Conservation (phyloP, 2,888 invertebrate species). For the Copidosoma aretas region DNA sequence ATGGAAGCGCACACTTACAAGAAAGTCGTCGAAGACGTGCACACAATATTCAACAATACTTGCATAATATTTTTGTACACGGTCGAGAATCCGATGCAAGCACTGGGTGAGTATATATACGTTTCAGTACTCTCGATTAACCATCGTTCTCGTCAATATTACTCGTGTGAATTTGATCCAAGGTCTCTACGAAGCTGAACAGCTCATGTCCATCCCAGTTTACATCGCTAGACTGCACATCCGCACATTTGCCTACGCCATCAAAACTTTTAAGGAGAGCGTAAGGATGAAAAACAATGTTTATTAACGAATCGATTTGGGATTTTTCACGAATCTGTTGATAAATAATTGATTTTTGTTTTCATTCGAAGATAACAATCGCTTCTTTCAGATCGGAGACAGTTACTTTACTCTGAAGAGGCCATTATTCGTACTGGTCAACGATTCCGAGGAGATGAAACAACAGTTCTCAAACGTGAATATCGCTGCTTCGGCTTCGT, state of each 20-base stretch:
- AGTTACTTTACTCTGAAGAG: constrained; percentile 55
- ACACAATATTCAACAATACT: constrained; percentile 57
- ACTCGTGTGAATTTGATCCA: background rate
- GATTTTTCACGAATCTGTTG: background rate
- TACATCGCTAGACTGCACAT: constrained; percentile 49
- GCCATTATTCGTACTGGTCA: constrained; percentile 57
- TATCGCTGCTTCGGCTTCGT: constrained; percentile 32
- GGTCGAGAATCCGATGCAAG: constrained; percentile 44
- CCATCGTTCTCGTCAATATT: too few species aligned
- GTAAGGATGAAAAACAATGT: background rate
- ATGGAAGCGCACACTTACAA: constrained; percentile 46
- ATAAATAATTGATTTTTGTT: background rate
- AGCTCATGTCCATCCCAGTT: constrained; percentile 45
- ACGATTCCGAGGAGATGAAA: constrained; percentile 51
- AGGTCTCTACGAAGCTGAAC: constrained; percentile 47
- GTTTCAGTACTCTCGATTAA: too few species aligned
- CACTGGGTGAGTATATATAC: constrained; percentile 47
- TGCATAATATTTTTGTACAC: constrained; percentile 57
- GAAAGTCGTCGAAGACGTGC: constrained; percentile 50
- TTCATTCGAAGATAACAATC: too few species aligned
- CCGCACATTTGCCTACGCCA: constrained; percentile 54
- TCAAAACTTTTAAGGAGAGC: constrained; percentile 52
- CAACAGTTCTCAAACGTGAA: constrained; percentile 52
- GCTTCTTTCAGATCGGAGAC: constrained; percentile 49
- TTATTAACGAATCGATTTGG: background rate